Evolutionary conservation across 2,888 invertebrate genomes (phyloP).

Genomic region (Caenorhabditis sp.): DNA sequence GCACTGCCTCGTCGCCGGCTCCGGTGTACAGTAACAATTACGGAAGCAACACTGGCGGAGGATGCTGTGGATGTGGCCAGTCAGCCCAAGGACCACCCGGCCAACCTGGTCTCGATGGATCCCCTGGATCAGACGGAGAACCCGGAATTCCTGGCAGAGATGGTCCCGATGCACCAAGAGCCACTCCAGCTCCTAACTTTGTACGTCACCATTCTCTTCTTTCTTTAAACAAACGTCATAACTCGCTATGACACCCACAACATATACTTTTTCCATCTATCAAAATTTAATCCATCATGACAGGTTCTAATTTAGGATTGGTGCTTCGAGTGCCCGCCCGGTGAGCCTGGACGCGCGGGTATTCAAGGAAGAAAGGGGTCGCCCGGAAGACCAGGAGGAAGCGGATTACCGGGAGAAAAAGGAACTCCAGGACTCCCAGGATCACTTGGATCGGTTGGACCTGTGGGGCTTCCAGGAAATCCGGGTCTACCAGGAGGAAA

Average conservation of each 20-base stretch:
- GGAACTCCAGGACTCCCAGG: conserved; percentile 55
- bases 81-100: conserved; percentile 68
- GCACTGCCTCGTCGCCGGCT: conserved; percentile 22
- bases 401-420: conserved; percentile 64
- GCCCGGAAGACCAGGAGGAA: conserved; percentile 61
- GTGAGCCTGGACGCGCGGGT: conserved; percentile 70
- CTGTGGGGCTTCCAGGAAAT: conserved; percentile 52
- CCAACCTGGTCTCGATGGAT: conserved; percentile 71
- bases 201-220: conserved; percentile 52
- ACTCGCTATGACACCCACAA: not conserved
- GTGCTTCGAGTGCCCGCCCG: conserved; percentile 74
- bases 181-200: conserved; percentile 64
- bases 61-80: conserved; percentile 68
- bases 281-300: conserved; percentile 4
- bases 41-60: conserved; percentile 25
- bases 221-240: no score
- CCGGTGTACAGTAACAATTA: conserved; percentile 32
- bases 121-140: conserved; percentile 68
- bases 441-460: conserved; percentile 48
- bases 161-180: conserved; percentile 66
- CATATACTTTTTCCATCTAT: conserved; percentile 13
- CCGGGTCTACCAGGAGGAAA: conserved; percentile 59
- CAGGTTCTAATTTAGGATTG: conserved; percentile 59
- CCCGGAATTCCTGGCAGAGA: conserved; percentile 67
- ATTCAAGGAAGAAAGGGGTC: conserved; percentile 64